phyloP scores from a whole-genome alignment of 2,797 vertebrate genomes.

The Cryptoprocta ferox region DNA sequence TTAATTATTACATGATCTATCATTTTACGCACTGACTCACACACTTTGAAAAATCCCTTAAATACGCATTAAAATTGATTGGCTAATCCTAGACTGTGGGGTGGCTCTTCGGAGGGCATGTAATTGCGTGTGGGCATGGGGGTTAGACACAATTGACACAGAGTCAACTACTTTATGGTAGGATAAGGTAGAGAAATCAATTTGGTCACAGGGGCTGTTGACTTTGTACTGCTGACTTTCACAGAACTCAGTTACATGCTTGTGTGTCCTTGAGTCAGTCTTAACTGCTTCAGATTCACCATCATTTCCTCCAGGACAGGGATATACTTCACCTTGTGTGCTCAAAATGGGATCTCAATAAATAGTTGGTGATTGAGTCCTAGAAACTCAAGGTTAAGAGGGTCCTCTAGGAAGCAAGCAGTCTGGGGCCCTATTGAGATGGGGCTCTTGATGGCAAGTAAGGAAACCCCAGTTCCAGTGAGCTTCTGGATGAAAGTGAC shows the following conservation, averaged over 20 bases:
- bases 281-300: not conserved
- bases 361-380: not conserved
- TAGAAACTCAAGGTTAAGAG: not conserved
- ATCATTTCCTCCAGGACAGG: not conserved
- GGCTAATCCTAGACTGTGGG: conserved; percentile 51
- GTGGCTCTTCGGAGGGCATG: conserved; percentile 23
- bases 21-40: conserved; percentile 59
- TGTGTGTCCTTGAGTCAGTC: not conserved
- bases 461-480: not conserved
- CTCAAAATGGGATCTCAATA: not conserved
- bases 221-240: too few species aligned
- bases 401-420: not conserved
- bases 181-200: not conserved
- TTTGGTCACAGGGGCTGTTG: not conserved
- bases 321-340: not conserved
- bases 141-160: not conserved
- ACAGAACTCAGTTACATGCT: not conserved
- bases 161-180: not conserved
- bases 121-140: not conserved
- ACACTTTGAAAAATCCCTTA: conserved; percentile 74
- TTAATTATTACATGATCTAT: conserved; percentile 77
- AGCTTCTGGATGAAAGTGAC: not conserved
- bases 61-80: conserved; percentile 71
- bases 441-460: not conserved
- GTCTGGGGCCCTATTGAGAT: not conserved